phyloP scores from a whole-genome alignment of 2,888 invertebrate species.

The Epistrophe eligans region DNA sequence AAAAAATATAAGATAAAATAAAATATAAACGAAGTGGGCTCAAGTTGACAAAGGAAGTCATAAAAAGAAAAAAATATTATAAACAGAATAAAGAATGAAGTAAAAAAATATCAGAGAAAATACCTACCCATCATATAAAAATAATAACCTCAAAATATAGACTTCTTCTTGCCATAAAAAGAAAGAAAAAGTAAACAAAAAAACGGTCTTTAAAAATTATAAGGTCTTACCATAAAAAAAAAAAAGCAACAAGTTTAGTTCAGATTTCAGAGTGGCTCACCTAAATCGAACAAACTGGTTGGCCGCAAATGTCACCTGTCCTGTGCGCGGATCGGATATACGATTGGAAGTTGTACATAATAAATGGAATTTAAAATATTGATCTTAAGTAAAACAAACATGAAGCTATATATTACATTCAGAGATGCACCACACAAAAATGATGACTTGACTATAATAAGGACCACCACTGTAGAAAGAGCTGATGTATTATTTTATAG shows the following conservation, averaged over 20 bases:
- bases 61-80: slow-evolving; percentile 4
- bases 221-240: background rate
- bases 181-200: slow-evolving; percentile 18
- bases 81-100: background rate
- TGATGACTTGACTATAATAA: slow-evolving; percentile 28
- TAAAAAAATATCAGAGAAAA: background rate
- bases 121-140: background rate
- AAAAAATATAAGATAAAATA: slow-evolving; percentile 1
- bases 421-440: slow-evolving; percentile 16
- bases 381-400: slow-evolving; percentile 23
- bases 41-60: slow-evolving; percentile 19
- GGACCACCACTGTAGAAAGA: slow-evolving; percentile 16
- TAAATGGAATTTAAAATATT: slow-evolving; percentile 41
- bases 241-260: slow-evolving; percentile 25
- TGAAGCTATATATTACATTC: background rate
- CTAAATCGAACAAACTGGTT: slow-evolving; percentile 65
- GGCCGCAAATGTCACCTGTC: slow-evolving; percentile 56
- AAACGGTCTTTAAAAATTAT: background rate
- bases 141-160: slow-evolving; percentile 18
- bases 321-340: background rate
- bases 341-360: background rate
- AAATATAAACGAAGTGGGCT: background rate
- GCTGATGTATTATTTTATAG: background rate
- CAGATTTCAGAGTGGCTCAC: slow-evolving; percentile 57
- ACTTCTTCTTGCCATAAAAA: slow-evolving; percentile 12